Base-by-base conservation (phyloP, 1,140 invertebrate species). In the Drosophila lowei region DNA sequence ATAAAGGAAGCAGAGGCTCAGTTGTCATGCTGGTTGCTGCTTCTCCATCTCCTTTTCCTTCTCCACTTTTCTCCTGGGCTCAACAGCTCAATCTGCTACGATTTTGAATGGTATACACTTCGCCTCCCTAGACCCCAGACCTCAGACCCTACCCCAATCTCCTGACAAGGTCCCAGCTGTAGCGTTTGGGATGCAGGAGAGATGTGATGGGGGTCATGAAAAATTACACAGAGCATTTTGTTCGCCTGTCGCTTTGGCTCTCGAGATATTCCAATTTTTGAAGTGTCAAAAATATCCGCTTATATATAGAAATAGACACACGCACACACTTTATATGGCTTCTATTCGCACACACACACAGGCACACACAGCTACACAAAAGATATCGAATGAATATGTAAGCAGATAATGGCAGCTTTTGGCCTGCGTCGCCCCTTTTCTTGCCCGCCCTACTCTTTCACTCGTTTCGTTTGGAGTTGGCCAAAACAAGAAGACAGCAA, bases 201-300 rank as follows among this genome's bases (percentile, higher is more conserved):
- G 23, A 4, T 25, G 23, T 28, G 44, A 49, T 30, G 53, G 55
- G 64, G 57, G 59, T 65, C 67, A 77, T 86, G 78, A 85, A 86
- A 88, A 88, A 85, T 85, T 86, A 76, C 72, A 67, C 55, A 75
- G 63, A 50, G 72, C 46, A 76, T 67, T 76, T 75, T 75, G 72
- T 67, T 47, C 48, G 65, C 55, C 74, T 83, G 79, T 74, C 79
- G 79, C 61, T 59, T 65, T 50, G 70, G 68, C 70, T 63, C 68
- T 67, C 67, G 64, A 78, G 81, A 81, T 86, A 80, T 81, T 88
- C 77, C 68, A 81, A 86, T 88, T 86, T 85, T 88, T 81, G 71
- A 88, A 86, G 83, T 86, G 81, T 81, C 83, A 86, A 88, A 86
- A 88, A 78, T 85, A 81, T 85, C 64, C 77, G 73, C 73, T 74